phyloP scores from a whole-genome alignment of 2,797 vertebrate species.

The Clamator glandarius region DNA sequence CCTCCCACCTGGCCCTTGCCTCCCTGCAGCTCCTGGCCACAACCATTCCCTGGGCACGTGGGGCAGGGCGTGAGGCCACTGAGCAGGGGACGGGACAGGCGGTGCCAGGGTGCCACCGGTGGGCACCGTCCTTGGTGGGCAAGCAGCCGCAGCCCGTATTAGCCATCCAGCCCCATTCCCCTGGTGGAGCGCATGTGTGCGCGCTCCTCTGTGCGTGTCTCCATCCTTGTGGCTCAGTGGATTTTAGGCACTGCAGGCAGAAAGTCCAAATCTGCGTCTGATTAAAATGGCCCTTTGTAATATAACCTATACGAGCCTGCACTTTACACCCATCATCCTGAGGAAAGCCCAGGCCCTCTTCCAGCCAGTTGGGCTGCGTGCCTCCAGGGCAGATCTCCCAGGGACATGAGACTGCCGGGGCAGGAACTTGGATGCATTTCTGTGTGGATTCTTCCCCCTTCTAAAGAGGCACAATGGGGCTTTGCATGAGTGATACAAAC shows the following conservation, averaged over 20 bases:
- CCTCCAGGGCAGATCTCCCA: slow-evolving; percentile 63
- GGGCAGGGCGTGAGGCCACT: too few relatives aligned
- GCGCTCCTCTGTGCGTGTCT: not conserved
- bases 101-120: too few relatives aligned
- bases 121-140: not conserved
- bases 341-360: slow-evolving; percentile 56
- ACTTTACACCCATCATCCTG: slow-evolving; percentile 50
- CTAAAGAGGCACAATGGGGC: slow-evolving; percentile 62
- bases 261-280: slow-evolving; percentile 52
- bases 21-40: not conserved
- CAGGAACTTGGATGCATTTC: slow-evolving; percentile 62
- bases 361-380: slow-evolving; percentile 37
- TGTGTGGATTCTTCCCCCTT: slow-evolving; percentile 56
- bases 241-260: slow-evolving; percentile 5
- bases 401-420: slow-evolving; percentile 57
- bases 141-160: rapidly evolving
- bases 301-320: slow-evolving; percentile 59
- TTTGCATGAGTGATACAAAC: slow-evolving; percentile 73
- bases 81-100: too few relatives aligned
- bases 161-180: rapidly evolving
- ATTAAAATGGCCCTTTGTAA: slow-evolving; percentile 52
- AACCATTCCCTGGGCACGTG: rapidly evolving
- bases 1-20: too few relatives aligned
- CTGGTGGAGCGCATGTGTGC: rapidly evolving
- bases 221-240: not conserved